These are phyloP conservation scores for Notolabrus celidotus DNA, from an alignment of 2,797 vertebrate genomes.

Conservation along the genomic window DNA sequence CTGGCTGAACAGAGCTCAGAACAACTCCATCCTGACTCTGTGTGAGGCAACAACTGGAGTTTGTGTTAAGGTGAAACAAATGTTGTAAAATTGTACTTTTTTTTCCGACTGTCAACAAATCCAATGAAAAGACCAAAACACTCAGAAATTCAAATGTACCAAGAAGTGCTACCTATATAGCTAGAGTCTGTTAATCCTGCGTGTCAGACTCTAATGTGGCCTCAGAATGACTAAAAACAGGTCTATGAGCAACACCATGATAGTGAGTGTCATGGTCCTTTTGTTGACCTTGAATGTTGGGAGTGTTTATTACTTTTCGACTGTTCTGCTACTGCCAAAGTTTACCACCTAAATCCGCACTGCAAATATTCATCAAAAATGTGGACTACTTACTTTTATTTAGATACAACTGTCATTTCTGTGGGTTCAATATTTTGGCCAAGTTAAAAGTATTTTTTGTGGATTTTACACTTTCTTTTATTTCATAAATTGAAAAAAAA, in stretches of 20 bases:
- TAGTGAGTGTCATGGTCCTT: background rate
- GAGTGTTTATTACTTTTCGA: no score
- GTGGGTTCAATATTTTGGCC: no score
- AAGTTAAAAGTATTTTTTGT: no score
- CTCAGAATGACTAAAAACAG: background rate
- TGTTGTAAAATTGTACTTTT: background rate
- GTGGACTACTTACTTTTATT: no score
- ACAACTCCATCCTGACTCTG: constrained; percentile 96
- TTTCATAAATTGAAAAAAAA: no score
- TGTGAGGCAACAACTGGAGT: constrained; percentile 96
- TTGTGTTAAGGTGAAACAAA: constrained; percentile 92
- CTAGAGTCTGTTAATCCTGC: background rate
- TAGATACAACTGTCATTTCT: no score
- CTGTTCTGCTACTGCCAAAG: no score
- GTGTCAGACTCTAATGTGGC: constrained; percentile 1
- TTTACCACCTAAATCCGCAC: no score
- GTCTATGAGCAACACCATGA: background rate
- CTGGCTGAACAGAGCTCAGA: constrained; percentile 98
- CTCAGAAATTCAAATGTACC: background rate
- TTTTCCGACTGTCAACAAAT: background rate
- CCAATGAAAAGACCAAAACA: constrained; percentile 1
- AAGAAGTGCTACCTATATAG: background rate
- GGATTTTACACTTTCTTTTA: no score
- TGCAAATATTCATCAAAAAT: no score
- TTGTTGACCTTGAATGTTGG: background rate